Evolutionary conservation across 2,888 invertebrate species (phyloP).

Genomic region (Cartodere bifasciata): DNA sequence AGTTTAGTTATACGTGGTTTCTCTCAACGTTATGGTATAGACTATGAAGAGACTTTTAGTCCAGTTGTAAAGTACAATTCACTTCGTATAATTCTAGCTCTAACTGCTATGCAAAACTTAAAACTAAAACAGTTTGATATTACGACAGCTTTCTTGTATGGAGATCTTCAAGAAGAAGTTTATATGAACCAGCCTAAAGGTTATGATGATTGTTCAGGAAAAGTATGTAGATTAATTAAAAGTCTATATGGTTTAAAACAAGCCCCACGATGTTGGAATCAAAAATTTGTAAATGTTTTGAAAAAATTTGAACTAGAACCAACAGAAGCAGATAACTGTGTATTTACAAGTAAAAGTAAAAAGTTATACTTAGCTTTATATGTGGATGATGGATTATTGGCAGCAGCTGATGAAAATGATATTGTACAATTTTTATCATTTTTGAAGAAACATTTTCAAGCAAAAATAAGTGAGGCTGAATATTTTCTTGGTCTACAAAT

Average conservation of each 20-base stretch:
- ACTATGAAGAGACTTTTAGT: conserved; percentile 11
- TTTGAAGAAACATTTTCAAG: too few relatives aligned
- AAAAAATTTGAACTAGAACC: conserved; percentile 3
- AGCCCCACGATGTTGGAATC: conserved; percentile 25
- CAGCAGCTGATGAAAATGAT: conserved; percentile 2
- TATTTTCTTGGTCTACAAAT: conserved; percentile 13
- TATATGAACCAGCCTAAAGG: conserved; percentile 2
- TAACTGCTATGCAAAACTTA: conserved; percentile 1
- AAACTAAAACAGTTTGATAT: conserved; percentile 1
- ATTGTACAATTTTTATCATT: too few relatives aligned
- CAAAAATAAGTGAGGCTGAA: too few relatives aligned
- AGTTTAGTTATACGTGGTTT: conserved; percentile 15
- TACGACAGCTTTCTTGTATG: conserved; percentile 3
- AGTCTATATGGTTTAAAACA: conserved; percentile 28
- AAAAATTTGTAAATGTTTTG: conserved; percentile 17
- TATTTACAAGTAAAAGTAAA: conserved; percentile 4
- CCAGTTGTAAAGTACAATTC: conserved; percentile 8
- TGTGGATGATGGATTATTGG: conserved; percentile 8
- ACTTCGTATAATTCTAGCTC: conserved; percentile 8
- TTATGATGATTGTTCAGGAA: conserved; percentile 14
- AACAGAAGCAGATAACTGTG: conserved; percentile 5
- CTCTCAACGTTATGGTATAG: conserved; percentile 11
- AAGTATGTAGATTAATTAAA: conserved; percentile 21
- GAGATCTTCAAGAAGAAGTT: conserved; percentile 13
- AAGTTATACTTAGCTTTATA: conserved; percentile 6